Base-by-base conservation (phyloP, 2,113 vertebrate species). In the Epinephelus fuscoguttatus region DNA sequence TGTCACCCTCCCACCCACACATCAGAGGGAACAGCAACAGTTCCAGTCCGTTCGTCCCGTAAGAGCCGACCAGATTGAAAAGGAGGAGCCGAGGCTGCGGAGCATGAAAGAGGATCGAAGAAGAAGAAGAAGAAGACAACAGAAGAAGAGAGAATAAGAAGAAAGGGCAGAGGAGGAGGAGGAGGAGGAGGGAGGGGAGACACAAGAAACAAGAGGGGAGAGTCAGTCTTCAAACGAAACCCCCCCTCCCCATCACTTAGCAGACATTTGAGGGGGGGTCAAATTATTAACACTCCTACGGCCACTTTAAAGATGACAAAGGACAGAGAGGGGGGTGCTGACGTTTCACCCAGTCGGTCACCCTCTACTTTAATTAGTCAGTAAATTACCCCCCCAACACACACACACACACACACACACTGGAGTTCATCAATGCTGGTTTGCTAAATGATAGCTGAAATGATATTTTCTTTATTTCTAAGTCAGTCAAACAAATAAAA, bases 291-390 rank as follows among this genome's bases (percentile, higher is more conserved):
- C 89, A 94, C 94, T 93, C 89, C 94, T 90, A 25, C 87, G 92
- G 91, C 88, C 95, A 93, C 94, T 95, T 96, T 96, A 96, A 94
- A 94, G 96, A 92, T 84, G 85, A 96, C 92, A 95, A 95, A 94
- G 53, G 88, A 57, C 68, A 89, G 89, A 93, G 82, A 52, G 62
- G 37, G 64, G 80, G 73, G 70, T 2, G 93, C 93, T 94, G 93
- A 95, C 91, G 94, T 94, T 96, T 96, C 91, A 92, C 91, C 90
- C 84, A 52, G 70, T 67, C 55, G 53, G 82, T 85, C 88, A 81
- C 85, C 90, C 92, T 94, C 91, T 89, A 85, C 91, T 89, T 96
- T 96, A 96, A 96, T 96, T 96, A 96, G 88, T 91, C 93, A 85
- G 76, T 94, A 95, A 96, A 95, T 85, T 84, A 93, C 93, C 92